These are phyloP conservation scores for Mus caroli DNA, from an alignment of 2,797 vertebrate species.

Conservation along the genomic window DNA sequence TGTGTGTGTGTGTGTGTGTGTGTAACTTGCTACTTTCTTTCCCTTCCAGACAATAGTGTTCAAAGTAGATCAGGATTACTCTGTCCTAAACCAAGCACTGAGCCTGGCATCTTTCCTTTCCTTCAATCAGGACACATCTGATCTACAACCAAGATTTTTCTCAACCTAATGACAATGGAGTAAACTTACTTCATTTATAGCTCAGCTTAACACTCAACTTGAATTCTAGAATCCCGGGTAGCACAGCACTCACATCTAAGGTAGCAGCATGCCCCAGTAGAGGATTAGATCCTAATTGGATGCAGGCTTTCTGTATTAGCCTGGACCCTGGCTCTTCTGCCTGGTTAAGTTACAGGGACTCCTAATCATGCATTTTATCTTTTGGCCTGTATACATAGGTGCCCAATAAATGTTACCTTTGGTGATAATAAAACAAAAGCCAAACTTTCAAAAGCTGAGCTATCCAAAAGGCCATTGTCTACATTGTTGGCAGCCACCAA, in stretches of 20 bases:
- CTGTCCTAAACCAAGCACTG: background rate
- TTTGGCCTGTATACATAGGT: constrained; percentile 74
- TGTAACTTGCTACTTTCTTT: background rate
- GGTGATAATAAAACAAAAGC: constrained; percentile 82
- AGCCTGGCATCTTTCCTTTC: background rate
- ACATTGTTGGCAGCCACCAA: constrained; percentile 77
- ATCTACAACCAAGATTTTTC: constrained; percentile 2
- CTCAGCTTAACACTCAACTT: constrained; percentile 15
- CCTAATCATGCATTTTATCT: constrained; percentile 82
- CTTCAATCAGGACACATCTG: background rate
- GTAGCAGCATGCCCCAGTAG: background rate
- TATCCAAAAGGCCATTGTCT: constrained; percentile 82
- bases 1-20: background rate
- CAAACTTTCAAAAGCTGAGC: constrained; percentile 78
- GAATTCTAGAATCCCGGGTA: constrained; percentile 18
- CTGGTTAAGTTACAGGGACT: constrained; percentile 73
- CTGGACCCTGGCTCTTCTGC: constrained; percentile 61
- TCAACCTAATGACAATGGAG: background rate
- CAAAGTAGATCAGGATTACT: background rate
- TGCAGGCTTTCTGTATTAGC: constrained; percentile 63
- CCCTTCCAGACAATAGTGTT: background rate
- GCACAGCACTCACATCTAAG: constrained; percentile 7
- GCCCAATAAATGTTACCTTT: constrained; percentile 81
- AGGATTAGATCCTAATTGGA: constrained; percentile 69
- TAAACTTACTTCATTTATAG: constrained; percentile 8